phyloP scores from a whole-genome alignment of 2,797 vertebrate species.

The Myotis daubentonii region DNA sequence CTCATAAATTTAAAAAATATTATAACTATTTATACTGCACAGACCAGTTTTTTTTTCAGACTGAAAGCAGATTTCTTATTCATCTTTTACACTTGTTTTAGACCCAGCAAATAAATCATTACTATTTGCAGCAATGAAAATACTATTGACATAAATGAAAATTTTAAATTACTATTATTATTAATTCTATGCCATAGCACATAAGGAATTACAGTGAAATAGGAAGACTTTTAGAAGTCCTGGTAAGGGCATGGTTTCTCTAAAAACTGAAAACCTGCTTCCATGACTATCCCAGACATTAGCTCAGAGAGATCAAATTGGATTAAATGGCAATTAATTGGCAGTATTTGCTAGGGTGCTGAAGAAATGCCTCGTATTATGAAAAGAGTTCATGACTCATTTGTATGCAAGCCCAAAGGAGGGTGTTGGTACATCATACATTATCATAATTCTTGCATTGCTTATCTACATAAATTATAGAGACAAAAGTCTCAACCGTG shows the following conservation, averaged over 20 bases:
- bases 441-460: background rate
- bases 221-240: background rate
- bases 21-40: background rate
- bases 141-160: background rate
- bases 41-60: background rate
- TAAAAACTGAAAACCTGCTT: background rate
- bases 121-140: background rate
- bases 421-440: background rate
- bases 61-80: background rate
- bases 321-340: background rate
- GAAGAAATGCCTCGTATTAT: background rate
- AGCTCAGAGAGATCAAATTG: background rate
- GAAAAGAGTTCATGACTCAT: background rate
- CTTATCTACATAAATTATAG: background rate
- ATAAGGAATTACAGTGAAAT: background rate
- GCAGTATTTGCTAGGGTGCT: background rate
- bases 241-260: background rate
- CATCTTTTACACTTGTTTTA: background rate
- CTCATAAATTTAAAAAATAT: background rate
- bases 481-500: background rate
- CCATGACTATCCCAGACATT: background rate
- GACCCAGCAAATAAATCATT: background rate
- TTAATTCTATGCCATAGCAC: background rate
- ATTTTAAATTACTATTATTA: background rate
- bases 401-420: background rate